Percentiles rank a stretch among this genome's conserved stretches.
Evolutionary conservation across 1,140 invertebrate species (phyloP).

Genomic region (Polyergus mexicanus): DNA sequence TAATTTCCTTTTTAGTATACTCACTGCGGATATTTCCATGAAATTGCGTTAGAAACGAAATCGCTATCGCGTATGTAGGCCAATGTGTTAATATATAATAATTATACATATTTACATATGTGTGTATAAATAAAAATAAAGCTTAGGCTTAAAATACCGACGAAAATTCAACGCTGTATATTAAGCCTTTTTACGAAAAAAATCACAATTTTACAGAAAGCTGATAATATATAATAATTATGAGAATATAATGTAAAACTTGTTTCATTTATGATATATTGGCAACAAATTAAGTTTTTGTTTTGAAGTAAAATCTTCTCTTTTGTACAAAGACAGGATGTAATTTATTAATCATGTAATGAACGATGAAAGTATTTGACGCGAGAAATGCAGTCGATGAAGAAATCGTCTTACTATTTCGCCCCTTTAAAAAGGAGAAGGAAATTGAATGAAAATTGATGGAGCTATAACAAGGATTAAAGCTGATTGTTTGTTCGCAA

Average conservation of each 20-base stretch:
- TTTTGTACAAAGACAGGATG: neutral
- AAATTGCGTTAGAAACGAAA: neutral
- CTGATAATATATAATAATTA: no score
- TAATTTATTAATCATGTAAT: conserved; percentile 4
- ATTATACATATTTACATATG: neutral
- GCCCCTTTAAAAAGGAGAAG: neutral
- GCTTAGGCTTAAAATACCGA: no score
- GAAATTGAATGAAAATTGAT: conserved; percentile 22
- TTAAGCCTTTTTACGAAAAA: no score
- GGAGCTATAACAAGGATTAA: neutral
- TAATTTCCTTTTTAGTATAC: conserved; percentile 18
- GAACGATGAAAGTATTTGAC: neutral
- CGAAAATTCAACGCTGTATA: no score
- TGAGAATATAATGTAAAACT: neutral
- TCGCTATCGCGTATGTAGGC: neutral
- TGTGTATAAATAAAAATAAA: no score
- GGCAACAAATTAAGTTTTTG: neutral
- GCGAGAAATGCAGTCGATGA: neutral
- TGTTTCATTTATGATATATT: neutral
- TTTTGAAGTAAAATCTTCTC: neutral
- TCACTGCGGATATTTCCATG: neutral
- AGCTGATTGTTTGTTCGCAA: neutral
- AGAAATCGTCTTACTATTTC: neutral
- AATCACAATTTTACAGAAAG: no score
- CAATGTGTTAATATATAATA: neutral